Base-by-base conservation (phyloP, 2,113 vertebrate genomes). In the Odontesthes bonariensis region DNA sequence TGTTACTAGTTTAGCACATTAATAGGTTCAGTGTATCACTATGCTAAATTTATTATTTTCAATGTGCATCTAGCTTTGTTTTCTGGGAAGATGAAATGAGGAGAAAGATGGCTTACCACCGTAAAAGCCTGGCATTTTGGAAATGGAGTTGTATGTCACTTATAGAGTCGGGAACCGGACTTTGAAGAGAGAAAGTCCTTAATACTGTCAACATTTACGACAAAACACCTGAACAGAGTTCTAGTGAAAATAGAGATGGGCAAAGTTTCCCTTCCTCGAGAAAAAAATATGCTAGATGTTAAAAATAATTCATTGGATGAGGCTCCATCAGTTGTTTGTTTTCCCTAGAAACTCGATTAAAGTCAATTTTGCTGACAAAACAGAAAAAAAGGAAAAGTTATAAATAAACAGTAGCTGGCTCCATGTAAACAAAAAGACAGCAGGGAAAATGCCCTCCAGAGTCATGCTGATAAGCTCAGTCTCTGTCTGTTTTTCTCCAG, bases 241-340 rank as follows among this genome's bases (percentile, higher is more conserved):
- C 27, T 56, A 16, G 27, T n/a, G n/a, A 85, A 86, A 85, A 62
- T 35, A 58, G 44, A 53, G 73, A 73, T 72, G 68, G 75, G 57
- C 46, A 53, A 68, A 74, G 74, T 75, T 86, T 85, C 72, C 79
- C 19, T 42, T 80, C 73, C 46, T 47, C 6, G 42, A 82, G 46
- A 35, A 73, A 75, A 77, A 59, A 59, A 59, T 22, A 8, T 4
- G 20, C 9, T n/a, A 27, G 27, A 27, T 7, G 10, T 38, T 59
- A 81, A 73, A 86, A 66, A 73, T 63, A 22, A 40, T 46, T 46
- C 27, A 82, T 78, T 68, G 5, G 3, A 69, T 63, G 38, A 64
- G 13, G 14, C 59, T 52, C 38, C 19, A 58, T 66, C 23, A 58
- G 65, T 51, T 82, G 49, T 79, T 85, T 85, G 77, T 81, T 89